Evolutionary conservation across 1,140 invertebrate species (phyloP), one percentile per base, ranked within the genome.

Genomic region (Acromyrmex echinatior): DNA sequence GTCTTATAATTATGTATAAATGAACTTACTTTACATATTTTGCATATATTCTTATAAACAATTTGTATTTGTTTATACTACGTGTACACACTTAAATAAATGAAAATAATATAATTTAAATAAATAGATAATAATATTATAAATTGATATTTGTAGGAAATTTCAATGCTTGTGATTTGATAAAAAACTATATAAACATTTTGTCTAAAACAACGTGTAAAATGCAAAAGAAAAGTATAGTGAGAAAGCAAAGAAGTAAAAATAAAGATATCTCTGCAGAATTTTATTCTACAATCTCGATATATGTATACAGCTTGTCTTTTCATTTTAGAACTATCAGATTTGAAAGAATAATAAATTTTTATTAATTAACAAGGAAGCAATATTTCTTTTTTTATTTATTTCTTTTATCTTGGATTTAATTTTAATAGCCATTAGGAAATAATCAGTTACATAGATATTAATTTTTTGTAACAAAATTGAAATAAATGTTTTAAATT

Each of bases 401-500:
- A 53, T 66, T 10, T 7, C 5, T n/a, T 7, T 65, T 6, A 14
- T 21, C 18, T 79, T 51, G 5, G 6, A 63, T 78, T 25, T 28
- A 25, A 9, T 78, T 63, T 78, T 31, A 58, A 58, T 63, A 28
- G 5, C 2, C 5, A 7, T 45, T 31, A 6, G 14, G 16, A 63
- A 63, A 0, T 16, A 62, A 39, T 21, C 14, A 21, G 21, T 35
- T 39, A 18, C 0, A 58, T 21, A 35, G 31, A 31, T 12, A 12
- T 56, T 76, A 73, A 16, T 76, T 76, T 39, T 76, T 58, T 16
- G 3, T 4, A 58, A 60, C 31, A 21, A 76, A 66, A 58, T 9
- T 2, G 9, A 58, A 28, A 45, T 16, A 45, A 0, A 25, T 56
- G 39, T 35, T 53, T 10, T 76, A 9, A 45, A 45, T 60, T 3